Evolutionary conservation across 2,113 vertebrate species (phyloP).

Genomic region (Nycticryphes semicollaris): DNA sequence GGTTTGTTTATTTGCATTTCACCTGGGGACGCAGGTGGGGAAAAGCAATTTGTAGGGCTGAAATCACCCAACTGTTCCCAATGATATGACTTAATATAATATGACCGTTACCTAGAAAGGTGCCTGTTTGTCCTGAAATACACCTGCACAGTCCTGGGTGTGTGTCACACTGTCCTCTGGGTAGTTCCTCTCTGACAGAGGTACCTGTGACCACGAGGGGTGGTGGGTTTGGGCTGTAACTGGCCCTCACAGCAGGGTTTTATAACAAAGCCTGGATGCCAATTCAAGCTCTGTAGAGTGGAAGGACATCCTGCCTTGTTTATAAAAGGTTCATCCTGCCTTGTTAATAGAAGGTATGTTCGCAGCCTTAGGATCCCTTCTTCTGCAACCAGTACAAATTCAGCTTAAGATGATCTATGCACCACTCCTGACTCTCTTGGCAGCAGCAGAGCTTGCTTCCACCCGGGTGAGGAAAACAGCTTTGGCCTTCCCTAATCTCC

Average conservation of each 20-base stretch:
- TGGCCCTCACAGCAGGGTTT: background rate
- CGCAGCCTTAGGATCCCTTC: background rate
- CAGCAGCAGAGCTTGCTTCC: background rate
- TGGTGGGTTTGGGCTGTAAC: background rate
- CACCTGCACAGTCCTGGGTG: background rate
- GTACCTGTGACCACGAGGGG: fast-evolving
- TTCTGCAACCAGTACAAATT: background rate
- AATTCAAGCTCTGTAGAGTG: background rate
- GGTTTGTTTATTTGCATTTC: constrained; percentile 1
- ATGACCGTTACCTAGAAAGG: background rate
- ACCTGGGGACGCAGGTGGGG: background rate
- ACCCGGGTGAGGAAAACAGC: background rate
- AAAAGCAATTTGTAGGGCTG: background rate
- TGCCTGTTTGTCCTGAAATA: background rate
- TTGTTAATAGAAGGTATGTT: background rate
- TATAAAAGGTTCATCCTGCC: background rate
- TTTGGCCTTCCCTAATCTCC: background rate
- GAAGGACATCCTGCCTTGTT: background rate
- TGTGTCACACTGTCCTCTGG: background rate
- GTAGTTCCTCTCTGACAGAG: background rate
- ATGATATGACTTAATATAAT: background rate
- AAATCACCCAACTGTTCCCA: background rate
- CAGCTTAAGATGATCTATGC: background rate
- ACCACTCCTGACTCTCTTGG: background rate
- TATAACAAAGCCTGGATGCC: background rate